Evolutionary conservation across 2,888 invertebrate genomes (phyloP).

Genomic region (Phaonia tiefii): DNA sequence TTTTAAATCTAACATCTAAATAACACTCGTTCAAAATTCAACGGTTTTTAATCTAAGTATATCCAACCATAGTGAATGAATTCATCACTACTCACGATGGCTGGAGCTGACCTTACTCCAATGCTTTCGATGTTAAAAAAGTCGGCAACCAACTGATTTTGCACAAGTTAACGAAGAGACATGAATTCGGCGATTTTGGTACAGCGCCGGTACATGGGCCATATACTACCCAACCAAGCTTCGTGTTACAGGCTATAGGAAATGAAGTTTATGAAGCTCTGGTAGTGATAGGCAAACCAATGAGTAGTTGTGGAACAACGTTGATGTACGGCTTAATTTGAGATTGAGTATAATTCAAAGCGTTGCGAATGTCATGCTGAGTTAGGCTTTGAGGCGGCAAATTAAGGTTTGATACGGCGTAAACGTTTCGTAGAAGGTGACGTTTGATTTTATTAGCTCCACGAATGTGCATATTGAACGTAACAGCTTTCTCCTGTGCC

Average conservation of each 20-base stretch:
- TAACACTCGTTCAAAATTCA: too few species aligned
- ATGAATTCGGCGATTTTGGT: background rate
- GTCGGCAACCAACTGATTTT: constrained; percentile 28
- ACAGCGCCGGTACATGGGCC: constrained; percentile 28
- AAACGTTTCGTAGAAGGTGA: constrained; percentile 42
- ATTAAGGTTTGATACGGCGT: constrained; percentile 16
- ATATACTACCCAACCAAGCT: constrained; percentile 41
- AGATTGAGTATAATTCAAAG: background rate
- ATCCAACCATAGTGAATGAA: too few species aligned
- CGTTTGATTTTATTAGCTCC: background rate
- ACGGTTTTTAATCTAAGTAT: too few species aligned
- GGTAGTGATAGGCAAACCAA: background rate
- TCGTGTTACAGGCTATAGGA: constrained; percentile 41
- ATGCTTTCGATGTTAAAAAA: constrained; percentile 45
- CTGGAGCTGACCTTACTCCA: constrained; percentile 42
- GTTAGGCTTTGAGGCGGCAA: background rate
- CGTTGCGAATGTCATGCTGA: background rate
- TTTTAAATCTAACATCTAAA: too few species aligned
- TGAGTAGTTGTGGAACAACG: background rate
- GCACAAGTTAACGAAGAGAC: background rate
- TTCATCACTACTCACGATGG: constrained; percentile 35
- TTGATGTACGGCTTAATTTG: background rate
- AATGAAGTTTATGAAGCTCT: constrained; percentile 2
- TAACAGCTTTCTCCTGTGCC: background rate
- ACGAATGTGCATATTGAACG: constrained; percentile 28